phyloP scores from a whole-genome alignment of 1,140 invertebrate genomes.

The Nymphalis io region DNA sequence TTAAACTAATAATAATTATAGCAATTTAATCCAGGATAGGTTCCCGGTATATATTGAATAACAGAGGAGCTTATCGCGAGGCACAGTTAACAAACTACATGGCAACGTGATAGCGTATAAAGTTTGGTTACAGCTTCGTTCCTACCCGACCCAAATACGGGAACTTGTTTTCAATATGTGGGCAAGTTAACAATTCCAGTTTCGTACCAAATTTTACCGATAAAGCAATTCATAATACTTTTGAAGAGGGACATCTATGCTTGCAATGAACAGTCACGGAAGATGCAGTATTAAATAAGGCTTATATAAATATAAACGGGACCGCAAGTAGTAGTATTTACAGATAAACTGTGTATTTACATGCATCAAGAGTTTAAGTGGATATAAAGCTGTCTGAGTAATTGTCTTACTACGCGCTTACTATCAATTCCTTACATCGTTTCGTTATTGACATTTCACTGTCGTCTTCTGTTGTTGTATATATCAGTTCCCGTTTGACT shows the following conservation, averaged over 20 bases:
- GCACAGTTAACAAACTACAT: conserved; percentile 20
- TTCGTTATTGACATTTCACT: too few species aligned
- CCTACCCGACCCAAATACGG: neutral
- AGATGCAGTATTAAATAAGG: too few species aligned
- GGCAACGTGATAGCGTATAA: neutral
- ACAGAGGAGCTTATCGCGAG: conserved; percentile 20
- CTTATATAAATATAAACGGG: too few species aligned
- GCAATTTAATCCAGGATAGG: conserved; percentile 8
- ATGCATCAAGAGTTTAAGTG: too few species aligned
- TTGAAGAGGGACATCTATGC: neutral
- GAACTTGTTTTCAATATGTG: neutral
- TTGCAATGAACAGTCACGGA: too few species aligned
- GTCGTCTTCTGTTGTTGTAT: too few species aligned
- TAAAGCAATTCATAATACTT: neutral
- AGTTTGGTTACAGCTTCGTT: neutral
- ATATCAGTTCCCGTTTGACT: too few species aligned
- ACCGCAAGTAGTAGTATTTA: too few species aligned
- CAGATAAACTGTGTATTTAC: too few species aligned
- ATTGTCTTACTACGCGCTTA: too few species aligned
- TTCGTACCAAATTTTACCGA: neutral
- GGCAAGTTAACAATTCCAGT: neutral
- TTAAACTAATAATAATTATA: conserved; percentile 12
- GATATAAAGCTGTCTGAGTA: too few species aligned
- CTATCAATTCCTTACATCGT: too few species aligned
- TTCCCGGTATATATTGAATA: conserved; percentile 20